Evolutionary conservation across 2,113 vertebrate species (phyloP).

Genomic region (Psammodynastes pulverulentus): DNA sequence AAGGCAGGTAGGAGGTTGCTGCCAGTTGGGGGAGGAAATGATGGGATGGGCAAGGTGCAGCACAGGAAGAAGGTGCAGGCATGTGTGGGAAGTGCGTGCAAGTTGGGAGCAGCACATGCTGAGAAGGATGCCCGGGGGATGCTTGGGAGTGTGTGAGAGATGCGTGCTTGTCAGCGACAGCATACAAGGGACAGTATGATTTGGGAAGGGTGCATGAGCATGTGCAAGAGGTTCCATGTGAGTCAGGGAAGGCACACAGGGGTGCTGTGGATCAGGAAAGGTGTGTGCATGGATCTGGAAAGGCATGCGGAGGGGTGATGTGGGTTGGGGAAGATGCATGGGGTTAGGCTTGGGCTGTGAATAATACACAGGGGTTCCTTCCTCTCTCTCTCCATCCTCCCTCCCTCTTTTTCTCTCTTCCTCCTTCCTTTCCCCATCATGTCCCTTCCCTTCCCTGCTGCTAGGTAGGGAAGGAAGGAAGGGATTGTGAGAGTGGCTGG

Average conservation of each 20-base stretch:
- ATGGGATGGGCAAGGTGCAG: not conserved
- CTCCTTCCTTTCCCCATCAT: not conserved
- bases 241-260: not conserved
- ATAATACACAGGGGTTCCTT: not conserved
- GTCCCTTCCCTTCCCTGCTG: not conserved
- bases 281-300: not conserved
- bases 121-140: not conserved
- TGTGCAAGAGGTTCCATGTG: not conserved
- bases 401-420: not conserved
- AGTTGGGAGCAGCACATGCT: not conserved
- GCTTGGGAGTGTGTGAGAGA: not conserved
- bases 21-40: not conserved
- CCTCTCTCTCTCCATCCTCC: not conserved
- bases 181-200: not conserved
- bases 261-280: not conserved
- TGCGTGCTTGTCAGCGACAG: not conserved
- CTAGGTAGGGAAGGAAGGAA: not conserved
- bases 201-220: not conserved
- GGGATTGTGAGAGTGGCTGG: not conserved
- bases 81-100: not conserved
- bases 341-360: not conserved
- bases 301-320: not conserved
- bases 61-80: not conserved
- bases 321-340: not conserved
- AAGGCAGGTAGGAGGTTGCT: not conserved